A percentile compares a stretch with the other conserved stretches of the same genome.
Conservation (phyloP, 2,113 vertebrate genomes). For the Boleophthalmus pectinirostris region DNA sequence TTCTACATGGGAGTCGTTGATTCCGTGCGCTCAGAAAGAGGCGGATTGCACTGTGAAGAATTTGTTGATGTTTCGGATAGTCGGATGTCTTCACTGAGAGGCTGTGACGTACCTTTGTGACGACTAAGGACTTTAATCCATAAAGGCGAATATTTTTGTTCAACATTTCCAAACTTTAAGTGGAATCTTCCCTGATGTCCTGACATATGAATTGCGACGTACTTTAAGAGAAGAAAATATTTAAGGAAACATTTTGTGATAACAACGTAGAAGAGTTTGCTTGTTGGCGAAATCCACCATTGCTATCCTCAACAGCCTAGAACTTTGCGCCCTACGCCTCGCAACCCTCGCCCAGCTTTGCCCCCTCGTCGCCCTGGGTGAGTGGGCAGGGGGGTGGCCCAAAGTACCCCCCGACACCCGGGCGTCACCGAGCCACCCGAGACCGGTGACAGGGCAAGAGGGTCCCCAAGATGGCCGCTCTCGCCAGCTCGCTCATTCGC, state of each 20-base stretch:
- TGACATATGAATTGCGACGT: not conserved
- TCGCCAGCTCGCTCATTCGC: conserved; percentile 89
- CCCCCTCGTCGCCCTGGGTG: conserved; percentile 70
- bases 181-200: not conserved
- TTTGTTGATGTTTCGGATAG: conserved; percentile 18
- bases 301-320: conserved; percentile 20
- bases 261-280: not conserved
- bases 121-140: conserved; percentile 36
- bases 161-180: not conserved
- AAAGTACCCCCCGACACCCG: conserved; percentile 72
- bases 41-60: not conserved
- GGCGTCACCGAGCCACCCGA: conserved; percentile 57
- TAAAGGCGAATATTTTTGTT: conserved; percentile 1
- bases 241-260: not conserved
- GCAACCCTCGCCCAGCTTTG: conserved; percentile 44
- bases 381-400: conserved; percentile 70
- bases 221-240: not conserved
- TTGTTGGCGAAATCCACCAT: not conserved
- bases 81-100: conserved; percentile 29
- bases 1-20: conserved; percentile 9
- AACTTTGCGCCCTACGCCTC: conserved; percentile 35
- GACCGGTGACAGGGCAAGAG: conserved; percentile 61
- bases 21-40: conserved; percentile 21
- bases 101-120: conserved; percentile 30
- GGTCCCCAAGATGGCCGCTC: conserved; percentile 83